Conservation (phyloP, 2,113 vertebrate genomes). For the Mesoclemmys tuberculata region DNA sequence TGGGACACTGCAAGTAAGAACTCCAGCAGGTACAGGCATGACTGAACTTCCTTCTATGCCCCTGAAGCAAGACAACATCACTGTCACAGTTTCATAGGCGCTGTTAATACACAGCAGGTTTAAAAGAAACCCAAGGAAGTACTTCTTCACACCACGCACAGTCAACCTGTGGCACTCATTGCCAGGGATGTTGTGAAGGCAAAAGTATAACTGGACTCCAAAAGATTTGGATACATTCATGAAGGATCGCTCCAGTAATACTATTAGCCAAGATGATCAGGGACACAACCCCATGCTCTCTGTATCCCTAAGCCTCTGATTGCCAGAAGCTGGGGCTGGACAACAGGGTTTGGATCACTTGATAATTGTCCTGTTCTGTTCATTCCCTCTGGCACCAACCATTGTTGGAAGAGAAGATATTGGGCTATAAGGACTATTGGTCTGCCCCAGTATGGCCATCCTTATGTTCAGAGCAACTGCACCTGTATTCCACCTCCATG, state of each 20-base stretch:
- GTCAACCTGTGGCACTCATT: background rate
- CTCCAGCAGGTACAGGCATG: fast-evolving
- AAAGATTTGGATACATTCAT: background rate
- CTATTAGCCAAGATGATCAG: background rate
- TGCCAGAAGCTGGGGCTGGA: background rate
- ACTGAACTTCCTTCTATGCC: background rate
- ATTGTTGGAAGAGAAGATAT: background rate
- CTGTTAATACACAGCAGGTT: background rate
- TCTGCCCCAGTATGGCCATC: background rate
- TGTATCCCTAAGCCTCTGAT: background rate
- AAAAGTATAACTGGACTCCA: background rate
- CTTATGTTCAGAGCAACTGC: background rate
- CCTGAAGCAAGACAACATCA: background rate
- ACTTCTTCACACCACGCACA: too few relatives aligned
- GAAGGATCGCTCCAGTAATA: background rate
- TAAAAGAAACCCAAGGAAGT: background rate
- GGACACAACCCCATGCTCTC: background rate
- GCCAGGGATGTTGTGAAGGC: background rate
- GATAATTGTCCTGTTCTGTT: background rate
- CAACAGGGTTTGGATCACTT: background rate
- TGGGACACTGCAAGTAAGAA: fast-evolving
- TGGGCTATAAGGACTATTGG: background rate
- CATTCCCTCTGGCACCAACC: background rate
- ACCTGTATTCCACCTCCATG: background rate
- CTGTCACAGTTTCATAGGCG: background rate